Evolutionary conservation across 2,113 vertebrate species (phyloP), one percentile per base, ranked within the genome.

Genomic region (Dasyornis broadbenti): DNA sequence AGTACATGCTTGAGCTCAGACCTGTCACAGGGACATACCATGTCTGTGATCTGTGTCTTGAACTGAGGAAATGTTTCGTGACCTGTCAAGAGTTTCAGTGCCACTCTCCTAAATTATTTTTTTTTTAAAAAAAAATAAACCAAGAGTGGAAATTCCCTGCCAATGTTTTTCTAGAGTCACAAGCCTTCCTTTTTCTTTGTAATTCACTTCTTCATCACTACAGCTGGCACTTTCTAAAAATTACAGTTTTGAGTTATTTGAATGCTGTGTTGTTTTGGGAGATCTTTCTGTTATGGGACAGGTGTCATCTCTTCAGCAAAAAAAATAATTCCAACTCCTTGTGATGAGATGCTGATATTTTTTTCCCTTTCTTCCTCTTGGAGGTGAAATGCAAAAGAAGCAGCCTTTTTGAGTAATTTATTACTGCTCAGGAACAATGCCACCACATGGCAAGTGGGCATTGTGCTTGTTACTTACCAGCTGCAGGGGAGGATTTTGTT

Each of bases 261-360:
- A 81, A 65, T 81, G 33, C 70, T 95, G 61, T 70, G 17, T 57
- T 95, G 52, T 86, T 96, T 94, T 78, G 44, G 82, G 72, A 87
- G 81, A 89, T 39, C 26, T 79, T 94, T 82, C 24, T 92, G 22
- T 28, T 85, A 27, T 0, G 6, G 71, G 20, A 63, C 63, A 56
- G 17, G 17, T 76, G 44, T 59, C 82, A 94, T 92, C 44, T 60
- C 75, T 94, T 80, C 82, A 91, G 44, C 35, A 57, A 87, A 87
- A 88, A 92, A 80, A 70, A 33, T 19, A 15, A 35, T 26, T 81
- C 78, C 37, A 64, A 4, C 40, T 90, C 35, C 23, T 37, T 77
- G 23, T 83, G 54, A 9, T 75, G 78, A 89, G 61, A 15, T 49
- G 53, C 71, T 94, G 92, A 24, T 81, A 20, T 80, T 94, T 94